Base-by-base conservation (phyloP, 2,113 vertebrate genomes). In the Sitta europaea region DNA sequence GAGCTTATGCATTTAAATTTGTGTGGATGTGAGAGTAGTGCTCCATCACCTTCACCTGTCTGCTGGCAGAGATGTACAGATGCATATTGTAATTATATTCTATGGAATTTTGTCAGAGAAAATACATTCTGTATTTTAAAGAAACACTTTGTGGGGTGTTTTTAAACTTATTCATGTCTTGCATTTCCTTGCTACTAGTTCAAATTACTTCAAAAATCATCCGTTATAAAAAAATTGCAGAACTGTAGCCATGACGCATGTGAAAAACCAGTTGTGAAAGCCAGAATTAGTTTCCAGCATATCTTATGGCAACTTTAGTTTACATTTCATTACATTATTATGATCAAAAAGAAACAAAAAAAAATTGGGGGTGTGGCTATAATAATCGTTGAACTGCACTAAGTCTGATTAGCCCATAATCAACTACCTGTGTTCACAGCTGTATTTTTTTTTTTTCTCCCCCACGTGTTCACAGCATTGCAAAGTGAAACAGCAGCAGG, bases 331-430 rank as follows among this genome's bases (percentile, higher is more conserved):
- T 12, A n/a, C 15, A 6, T 31, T 76, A 3, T 43, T 70, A 21
- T 5, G 8, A 79, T 43, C 0, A 2, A 65, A 87, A 31, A 82
- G 27, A 75, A 80, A 40, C 10, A n/a, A 79, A 76, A 77, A 50
- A 10, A n/a, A 43, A 57, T n/a, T 7, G 12, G 5, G 6, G 14
- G 5, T 5, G 14, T 2, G 17, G 7, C 24, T 76, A 1, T 57
- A 74, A 31, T 73, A 53, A 31, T 58, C 38, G 5, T 70, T 73
- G 50, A 80, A 36, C 17, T 22, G 15, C 19, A 42, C 19, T 28
- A 36, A 43, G 7, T 81, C 38, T 62, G 20, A 68, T 71, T 51
- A 48, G 25, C 27, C 18, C 36, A 16, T 59, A 65, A 84, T 62
- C 24, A 47, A 12, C 67, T 47, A 36, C 4, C 12, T 38, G 20